Evolutionary conservation across 1,140 invertebrate genomes (phyloP), one percentile per base, ranked within the genome.

Genomic region (Penaeus japonicus): DNA sequence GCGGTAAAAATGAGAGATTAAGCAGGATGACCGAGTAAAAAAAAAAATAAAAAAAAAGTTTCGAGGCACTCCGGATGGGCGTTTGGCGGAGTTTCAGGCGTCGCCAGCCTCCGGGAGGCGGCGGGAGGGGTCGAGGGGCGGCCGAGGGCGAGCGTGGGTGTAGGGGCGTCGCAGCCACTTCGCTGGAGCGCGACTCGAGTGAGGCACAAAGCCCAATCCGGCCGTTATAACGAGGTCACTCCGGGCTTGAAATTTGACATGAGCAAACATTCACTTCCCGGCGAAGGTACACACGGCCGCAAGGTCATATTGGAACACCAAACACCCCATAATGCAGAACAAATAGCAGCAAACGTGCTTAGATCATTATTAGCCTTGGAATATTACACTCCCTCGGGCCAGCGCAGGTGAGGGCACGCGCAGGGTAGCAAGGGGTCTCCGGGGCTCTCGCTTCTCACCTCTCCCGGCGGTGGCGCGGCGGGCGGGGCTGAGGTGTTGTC

Each of bases 361-460:
- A 87, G 78, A 87, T 87, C 85, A 87, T 87, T 87, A 87, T 87
- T 87, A 87, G 59, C 85, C 85, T 87, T 87, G 85, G 85, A 87
- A 87, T 87, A 87, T 87, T 87, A 87, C 85, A 87, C 85, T 87
- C 54, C 62, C 77, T 39, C 55, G 30, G 75, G 24, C 77, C 75
- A 35, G 32, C 47, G 84, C 84, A 86, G 84, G 85, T 82, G 53
- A 47, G 54, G 78, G 47, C 79, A 87, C 85, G 22, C 85, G 79
- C 78, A 53, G 78, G 47, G 57, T 35, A 53, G 85, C 18, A 87
- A 87, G 85, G 85, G n/a, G 18, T 1, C 85, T 87, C 85, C 85
- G 85, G 77, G 77, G 39, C 39, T 47, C 39, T 39, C 3, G 39
- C 39, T 7, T 47, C 5, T 7, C 5, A 0, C 2, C 39, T 7